A percentile compares a stretch with the other conserved stretches of the same genome.
These are phyloP conservation scores for Halcyon malimbica DNA, from an alignment of 2,113 vertebrate species.

Conservation along the genomic window DNA sequence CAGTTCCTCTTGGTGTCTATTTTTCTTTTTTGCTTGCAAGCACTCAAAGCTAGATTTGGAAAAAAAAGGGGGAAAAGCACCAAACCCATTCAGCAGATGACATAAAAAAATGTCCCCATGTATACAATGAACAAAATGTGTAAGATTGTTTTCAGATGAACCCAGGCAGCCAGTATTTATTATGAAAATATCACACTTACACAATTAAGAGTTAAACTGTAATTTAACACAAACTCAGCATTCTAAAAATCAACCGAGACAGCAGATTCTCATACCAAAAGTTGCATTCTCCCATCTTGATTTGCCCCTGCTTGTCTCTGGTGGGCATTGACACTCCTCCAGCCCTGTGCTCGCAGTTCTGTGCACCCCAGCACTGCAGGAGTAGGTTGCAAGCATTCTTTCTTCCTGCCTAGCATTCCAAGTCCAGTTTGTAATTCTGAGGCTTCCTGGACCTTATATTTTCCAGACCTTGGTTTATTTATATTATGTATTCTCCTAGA, in stretches of 20 bases:
- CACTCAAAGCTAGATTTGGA: background rate
- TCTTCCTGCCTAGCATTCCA: background rate
- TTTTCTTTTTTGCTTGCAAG: background rate
- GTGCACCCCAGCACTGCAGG: background rate
- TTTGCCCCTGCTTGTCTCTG: background rate
- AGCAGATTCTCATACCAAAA: background rate
- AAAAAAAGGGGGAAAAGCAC: background rate
- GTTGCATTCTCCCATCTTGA: background rate
- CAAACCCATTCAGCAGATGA: slow-evolving; percentile 52
- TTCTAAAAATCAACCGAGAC: background rate
- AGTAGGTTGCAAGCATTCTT: background rate
- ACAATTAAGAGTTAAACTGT: background rate
- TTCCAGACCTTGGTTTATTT: background rate
- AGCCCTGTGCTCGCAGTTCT: background rate
- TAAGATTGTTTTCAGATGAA: slow-evolving; percentile 3
- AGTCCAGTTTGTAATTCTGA: background rate
- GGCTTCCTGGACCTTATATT: background rate
- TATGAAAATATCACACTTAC: background rate
- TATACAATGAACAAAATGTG: background rate
- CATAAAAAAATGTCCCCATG: background rate
- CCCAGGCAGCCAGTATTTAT: background rate
- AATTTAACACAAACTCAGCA: background rate
- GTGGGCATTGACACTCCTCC: background rate
- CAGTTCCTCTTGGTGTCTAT: background rate
- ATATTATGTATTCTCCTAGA: background rate